A percentile compares a stretch with the other conserved stretches of the same genome.
These are phyloP conservation scores for Tragelaphus eurycerus DNA, from an alignment of 2,797 vertebrate species.

Conservation along the genomic window DNA sequence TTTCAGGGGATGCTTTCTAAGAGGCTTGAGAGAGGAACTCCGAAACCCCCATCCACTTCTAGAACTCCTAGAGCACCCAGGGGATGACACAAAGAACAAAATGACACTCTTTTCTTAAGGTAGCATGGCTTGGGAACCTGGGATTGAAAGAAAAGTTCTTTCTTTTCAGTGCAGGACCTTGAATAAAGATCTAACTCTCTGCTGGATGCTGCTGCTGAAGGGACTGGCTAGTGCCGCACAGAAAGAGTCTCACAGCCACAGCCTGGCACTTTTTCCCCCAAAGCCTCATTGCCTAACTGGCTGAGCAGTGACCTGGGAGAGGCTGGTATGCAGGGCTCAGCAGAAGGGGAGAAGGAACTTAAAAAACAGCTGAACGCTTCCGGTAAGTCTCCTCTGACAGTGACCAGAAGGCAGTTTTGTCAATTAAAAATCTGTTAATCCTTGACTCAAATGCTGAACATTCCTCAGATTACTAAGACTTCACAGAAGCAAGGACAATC, in stretches of 20 bases:
- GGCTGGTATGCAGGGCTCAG: not conserved
- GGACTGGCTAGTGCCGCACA: rapidly evolving
- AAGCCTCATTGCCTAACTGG: rapidly evolving
- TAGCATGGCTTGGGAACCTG: not conserved
- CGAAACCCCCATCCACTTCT: not conserved
- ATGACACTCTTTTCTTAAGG: not conserved
- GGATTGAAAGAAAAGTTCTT: not conserved
- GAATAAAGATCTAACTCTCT: not conserved
- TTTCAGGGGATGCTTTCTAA: not conserved
- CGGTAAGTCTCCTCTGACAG: not conserved
- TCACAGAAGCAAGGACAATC: not conserved
- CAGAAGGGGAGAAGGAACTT: not conserved
- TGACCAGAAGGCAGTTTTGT: not conserved
- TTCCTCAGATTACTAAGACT: constrained; percentile 54
- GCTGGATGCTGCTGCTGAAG: not conserved
- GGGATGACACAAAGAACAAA: not conserved
- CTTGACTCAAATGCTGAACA: constrained; percentile 67
- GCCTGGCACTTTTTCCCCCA: not conserved
- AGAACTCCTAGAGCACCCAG: not conserved
- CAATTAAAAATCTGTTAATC: constrained; percentile 70
- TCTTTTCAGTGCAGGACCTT: not conserved
- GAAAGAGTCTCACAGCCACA: not conserved
- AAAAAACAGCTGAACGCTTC: constrained; percentile 37
- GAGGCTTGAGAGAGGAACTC: not conserved
- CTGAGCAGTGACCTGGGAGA: not conserved